Base-by-base conservation (phyloP, 2,888 invertebrate species). In the Melipona bicolor region DNA sequence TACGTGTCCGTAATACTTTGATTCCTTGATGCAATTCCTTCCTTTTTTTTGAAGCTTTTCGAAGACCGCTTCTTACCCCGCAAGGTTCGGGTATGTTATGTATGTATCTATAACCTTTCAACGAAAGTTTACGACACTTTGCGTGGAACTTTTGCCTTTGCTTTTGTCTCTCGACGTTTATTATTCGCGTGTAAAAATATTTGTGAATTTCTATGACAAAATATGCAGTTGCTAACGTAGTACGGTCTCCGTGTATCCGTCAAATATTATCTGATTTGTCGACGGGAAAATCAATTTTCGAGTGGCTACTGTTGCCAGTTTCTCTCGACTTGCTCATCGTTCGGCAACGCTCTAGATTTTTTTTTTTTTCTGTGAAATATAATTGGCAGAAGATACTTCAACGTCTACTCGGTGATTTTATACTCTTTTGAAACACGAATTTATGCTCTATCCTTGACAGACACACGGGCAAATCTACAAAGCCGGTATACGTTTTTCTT, bases 111-210 rank as follows among this genome's bases (percentile, higher is more conserved):
- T 6, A 36, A 36, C 0, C 36, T 65, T 15, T 90, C 70, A 86
- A 84, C 83, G 68, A 76, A 91, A 88, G 77, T 84, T 69, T 56
- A 77, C 71, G 78, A 80, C 81, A 83, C 75, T 77, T 86, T 84
- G 65, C 9, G 43, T 32, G 83, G 81, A 90, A 85, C 84, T 90
- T 85, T 71, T 74, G 64, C 68, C 80, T 32, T 81, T 78, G 52
- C 43, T 43, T 59, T 78, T n/a, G 59, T 67, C 70, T 82, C 54
- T 81, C 68, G 61, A 79, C 83, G 75, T 43, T 80, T 81, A 77
- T 84, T 85, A 77, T 84, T 85, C 85, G 89, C 70, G 89, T 93
- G 92, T 90, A 93, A 93, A 93, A 93, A 92, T 93, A 93, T 91
- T 88, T 87, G 78, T 90, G 43, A 92, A 92, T 92, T 91, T 90